These are phyloP conservation scores for Anoplophora glabripennis DNA, from an alignment of 1,140 invertebrate species.

Conservation along the genomic window DNA sequence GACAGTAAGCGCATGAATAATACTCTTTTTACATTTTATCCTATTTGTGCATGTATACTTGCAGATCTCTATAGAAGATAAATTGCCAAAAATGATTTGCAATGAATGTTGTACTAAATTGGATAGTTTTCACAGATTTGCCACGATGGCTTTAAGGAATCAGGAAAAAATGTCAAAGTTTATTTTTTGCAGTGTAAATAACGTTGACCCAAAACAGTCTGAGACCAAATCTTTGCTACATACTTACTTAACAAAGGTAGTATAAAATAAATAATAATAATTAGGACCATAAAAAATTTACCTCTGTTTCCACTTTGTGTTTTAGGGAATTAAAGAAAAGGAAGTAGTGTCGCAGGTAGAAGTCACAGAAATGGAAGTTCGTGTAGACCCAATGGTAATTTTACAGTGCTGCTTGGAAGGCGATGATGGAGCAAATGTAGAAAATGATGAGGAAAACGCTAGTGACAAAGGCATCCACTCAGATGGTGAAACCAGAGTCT, in stretches of 20 bases:
- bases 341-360: conserved; percentile 17
- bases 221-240: conserved; percentile 53
- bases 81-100: conserved; percentile 58
- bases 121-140: conserved; percentile 57
- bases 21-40: background rate
- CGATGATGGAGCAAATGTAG: conserved; percentile 11
- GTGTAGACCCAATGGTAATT: conserved; percentile 60
- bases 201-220: conserved; percentile 40
- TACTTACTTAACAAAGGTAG: conserved; percentile 56
- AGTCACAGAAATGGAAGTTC: conserved; percentile 59
- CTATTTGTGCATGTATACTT: conserved; percentile 13
- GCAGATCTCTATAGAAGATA: conserved; percentile 50
- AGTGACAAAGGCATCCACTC: too few relatives aligned
- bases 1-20: conserved; percentile 43
- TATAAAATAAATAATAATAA: background rate
- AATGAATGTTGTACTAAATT: conserved; percentile 54
- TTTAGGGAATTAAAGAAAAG: conserved; percentile 34
- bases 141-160: conserved; percentile 55
- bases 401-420: conserved; percentile 50
- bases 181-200: conserved; percentile 42
- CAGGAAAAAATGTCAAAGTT: conserved; percentile 54
- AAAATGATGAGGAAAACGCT: background rate
- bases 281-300: background rate
- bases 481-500: too few relatives aligned
- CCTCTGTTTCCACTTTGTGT: background rate